Conservation (phyloP, 1,140 invertebrate species). For the Vanessa atalanta region DNA sequence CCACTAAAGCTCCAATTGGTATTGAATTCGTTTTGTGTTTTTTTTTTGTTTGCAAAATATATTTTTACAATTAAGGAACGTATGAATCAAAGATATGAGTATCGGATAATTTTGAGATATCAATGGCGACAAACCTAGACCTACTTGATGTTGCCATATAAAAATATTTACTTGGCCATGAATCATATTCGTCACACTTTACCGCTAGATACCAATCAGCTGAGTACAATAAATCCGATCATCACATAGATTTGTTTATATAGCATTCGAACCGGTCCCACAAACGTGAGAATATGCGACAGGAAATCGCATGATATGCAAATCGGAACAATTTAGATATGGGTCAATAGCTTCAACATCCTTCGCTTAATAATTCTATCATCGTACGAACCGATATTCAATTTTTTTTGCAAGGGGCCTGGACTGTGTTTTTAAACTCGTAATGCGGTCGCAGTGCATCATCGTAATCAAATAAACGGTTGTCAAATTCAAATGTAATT, state of each 20-base stretch:
- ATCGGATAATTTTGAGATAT: not conserved
- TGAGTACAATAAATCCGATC: not conserved
- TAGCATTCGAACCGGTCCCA: not conserved
- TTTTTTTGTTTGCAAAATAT: too few species aligned
- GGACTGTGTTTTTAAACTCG: not conserved
- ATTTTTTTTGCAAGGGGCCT: not conserved
- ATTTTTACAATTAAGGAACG: too few species aligned
- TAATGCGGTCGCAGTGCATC: too few species aligned
- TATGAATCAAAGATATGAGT: not conserved
- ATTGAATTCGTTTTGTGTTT: too few species aligned
- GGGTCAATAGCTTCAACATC: conserved; percentile 23
- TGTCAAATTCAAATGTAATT: too few species aligned
- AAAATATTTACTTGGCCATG: not conserved
- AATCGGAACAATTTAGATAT: conserved; percentile 26
- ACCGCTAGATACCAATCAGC: not conserved
- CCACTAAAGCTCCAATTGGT: too few species aligned
- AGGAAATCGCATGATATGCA: conserved; percentile 28
- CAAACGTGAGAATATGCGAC: conserved; percentile 23
- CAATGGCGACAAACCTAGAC: not conserved
- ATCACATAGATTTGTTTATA: conserved; percentile 10
- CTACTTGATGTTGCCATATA: not conserved
- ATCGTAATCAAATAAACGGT: too few species aligned
- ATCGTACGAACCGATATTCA: not conserved
- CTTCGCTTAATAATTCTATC: conserved; percentile 8
- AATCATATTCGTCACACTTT: not conserved